Base-by-base conservation (phyloP, 2,888 invertebrate species). In the Ecdyonurus torrentis region DNA sequence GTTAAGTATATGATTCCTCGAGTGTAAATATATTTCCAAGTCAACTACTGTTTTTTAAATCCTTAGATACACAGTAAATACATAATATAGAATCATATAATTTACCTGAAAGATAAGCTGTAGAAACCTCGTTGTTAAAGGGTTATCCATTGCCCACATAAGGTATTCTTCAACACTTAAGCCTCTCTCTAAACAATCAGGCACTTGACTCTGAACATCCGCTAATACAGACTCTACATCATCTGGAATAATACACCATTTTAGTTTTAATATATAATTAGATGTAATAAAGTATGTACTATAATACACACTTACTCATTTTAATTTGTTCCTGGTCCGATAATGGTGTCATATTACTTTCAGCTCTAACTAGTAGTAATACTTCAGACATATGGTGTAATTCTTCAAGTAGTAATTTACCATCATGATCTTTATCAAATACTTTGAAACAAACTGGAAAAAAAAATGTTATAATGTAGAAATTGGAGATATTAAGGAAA, bases 391-490 rank as follows among this genome's bases (percentile, higher is more conserved):
- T 91, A 69, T 86, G 84, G 52, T 80, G 75, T 1, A 89, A 79
- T 72, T 93, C 92, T 25, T 79, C 77, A 67, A 80, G 78, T 71
- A 84, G 87, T 37, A 94, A 78, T 64, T 86, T 79, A 0, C 89
- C 86, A 74, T 93, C 91, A 64, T 87, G 82, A 74, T 93, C 91
- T 68, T 83, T 78, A 74, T 94, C 93, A 77, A 94, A 94, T 66
- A 94, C 86, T 78, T 93, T 93, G 76, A 93, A 94, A 74, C 91
- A 91, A 76, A 94, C 92, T 92, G 77, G 1, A 79, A 72, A 59
- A 63, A 65, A 66, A n/a, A n/a, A n/a, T n/a, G n/a, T n/a, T n/a
- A n/a, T n/a, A n/a, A n/a, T n/a, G n/a, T n/a, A n/a, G n/a, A n/a
- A n/a, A n/a, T n/a, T n/a, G n/a, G n/a, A n/a, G n/a, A n/a, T n/a